phyloP scores from a whole-genome alignment of 1,140 invertebrate genomes.

The Andricus grossulariae region DNA sequence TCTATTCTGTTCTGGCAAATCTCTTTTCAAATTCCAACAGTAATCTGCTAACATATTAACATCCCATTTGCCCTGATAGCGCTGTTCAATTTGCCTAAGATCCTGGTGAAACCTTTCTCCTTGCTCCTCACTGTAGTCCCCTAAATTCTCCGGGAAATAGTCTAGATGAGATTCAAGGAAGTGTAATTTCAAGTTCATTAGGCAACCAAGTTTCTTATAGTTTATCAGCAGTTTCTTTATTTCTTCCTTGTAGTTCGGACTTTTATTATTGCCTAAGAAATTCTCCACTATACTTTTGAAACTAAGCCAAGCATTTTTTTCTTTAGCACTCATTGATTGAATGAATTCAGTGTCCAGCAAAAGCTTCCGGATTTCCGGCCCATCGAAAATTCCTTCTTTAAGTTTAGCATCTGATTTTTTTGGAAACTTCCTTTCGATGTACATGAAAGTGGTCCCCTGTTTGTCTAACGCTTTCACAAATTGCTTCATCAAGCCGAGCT shows the following conservation, averaged over 20 bases:
- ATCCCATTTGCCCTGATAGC: too few relatives aligned
- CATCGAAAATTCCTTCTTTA: too few relatives aligned
- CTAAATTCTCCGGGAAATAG: not conserved
- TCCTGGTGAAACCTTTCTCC: too few relatives aligned
- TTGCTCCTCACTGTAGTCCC: not conserved
- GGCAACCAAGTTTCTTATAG: too few relatives aligned
- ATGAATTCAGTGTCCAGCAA: conserved; percentile 3
- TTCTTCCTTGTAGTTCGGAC: not conserved
- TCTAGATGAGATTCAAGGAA: not conserved
- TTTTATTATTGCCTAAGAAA: too few relatives aligned
- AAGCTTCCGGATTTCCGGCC: conserved; percentile 12
- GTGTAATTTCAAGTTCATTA: too few relatives aligned
- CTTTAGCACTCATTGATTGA: not conserved
- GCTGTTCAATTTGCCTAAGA: too few relatives aligned
- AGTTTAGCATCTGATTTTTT: conserved; percentile 16
- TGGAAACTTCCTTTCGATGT: not conserved
- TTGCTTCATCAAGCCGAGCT: too few relatives aligned
- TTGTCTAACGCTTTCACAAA: too few relatives aligned
- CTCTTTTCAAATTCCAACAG: too few relatives aligned
- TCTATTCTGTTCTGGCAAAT: too few relatives aligned
- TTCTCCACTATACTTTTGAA: not conserved
- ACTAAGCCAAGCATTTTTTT: not conserved
- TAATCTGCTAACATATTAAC: too few relatives aligned
- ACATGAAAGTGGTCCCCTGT: not conserved
- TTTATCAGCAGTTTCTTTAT: conserved; percentile 18